Base-by-base conservation (phyloP, 2,797 vertebrate genomes). In the Etheostoma nigrum region DNA sequence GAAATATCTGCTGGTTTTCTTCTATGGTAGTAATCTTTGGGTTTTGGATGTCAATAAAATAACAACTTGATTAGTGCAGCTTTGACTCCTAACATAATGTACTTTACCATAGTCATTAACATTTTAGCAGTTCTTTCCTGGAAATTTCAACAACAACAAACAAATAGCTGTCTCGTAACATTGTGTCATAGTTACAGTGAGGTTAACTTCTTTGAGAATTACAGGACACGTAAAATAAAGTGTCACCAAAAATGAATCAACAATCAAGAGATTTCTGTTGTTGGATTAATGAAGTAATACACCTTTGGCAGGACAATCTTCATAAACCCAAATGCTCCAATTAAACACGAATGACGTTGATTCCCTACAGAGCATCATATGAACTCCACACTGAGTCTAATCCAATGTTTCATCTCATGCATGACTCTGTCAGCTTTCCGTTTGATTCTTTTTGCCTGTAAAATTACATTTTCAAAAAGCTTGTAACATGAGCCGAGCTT, bases 311-410 rank as follows among this genome's bases (percentile, higher is more conserved):
- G 21, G 12, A 23, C 19, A 3, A 44, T 48, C 60, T n/a, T n/a
- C 25, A 36, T 21, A 27, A 69, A 67, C 18, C 30, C 55, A 66
- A 44, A 65, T 7, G 40, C 30, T 70, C 15, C 4, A 0, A 44
- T 21, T 21, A 58, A 65, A 42, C 19, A 40, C 4, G 42, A 57
- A 69, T 10, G 53, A 65, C 0, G 0, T 1, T 2, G 44, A 2
- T 82, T 77, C 67, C 70, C 66, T 19, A 19, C 52, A 51, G 47
- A 47, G 76, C 67, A 3, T 49, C 62, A 16, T 36, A 47, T 49
- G 44, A 5, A 21, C 73, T 54, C 27, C 49, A 57, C 27, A 8
- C 58, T 36, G 36, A 58, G 49, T 72, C n/a, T 4, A 25, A 58
- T 12, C 8, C 25, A 36, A 51, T 10, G 30, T 5, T 67, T 27